Evolutionary conservation across 1,140 invertebrate genomes (phyloP).

Genomic region (Polypedilum pembai): DNA sequence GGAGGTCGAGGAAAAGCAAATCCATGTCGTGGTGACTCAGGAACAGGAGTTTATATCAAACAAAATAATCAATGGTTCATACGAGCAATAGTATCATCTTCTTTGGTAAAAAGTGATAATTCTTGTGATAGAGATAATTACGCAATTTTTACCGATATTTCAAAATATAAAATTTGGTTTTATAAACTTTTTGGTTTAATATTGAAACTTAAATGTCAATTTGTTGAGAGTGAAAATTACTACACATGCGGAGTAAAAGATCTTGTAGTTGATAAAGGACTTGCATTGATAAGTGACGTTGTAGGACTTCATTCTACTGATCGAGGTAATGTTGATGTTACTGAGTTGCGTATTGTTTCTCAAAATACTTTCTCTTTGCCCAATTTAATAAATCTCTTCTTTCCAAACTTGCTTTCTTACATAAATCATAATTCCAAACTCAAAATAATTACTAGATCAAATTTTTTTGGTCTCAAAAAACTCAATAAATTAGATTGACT

Average conservation of each 20-base stretch:
- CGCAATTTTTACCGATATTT: neutral
- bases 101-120: neutral
- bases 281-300: neutral
- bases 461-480: neutral
- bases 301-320: neutral
- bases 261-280: neutral
- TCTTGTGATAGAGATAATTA: neutral
- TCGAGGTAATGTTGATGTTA: neutral
- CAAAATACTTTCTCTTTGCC: neutral
- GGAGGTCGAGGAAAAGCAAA: neutral
- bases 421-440: neutral
- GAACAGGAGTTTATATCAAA: neutral
- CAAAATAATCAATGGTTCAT: neutral
- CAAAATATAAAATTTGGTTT: neutral
- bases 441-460: neutral
- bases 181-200: neutral
- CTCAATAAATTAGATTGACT: neutral
- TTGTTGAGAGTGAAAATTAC: neutral
- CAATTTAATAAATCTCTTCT: neutral
- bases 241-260: neutral
- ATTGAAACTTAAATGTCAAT: neutral
- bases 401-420: neutral
- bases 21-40: neutral
- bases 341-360: neutral
- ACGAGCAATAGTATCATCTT: neutral